phyloP scores from a whole-genome alignment of 2,113 vertebrate genomes.

The Halichoerus grypus region DNA sequence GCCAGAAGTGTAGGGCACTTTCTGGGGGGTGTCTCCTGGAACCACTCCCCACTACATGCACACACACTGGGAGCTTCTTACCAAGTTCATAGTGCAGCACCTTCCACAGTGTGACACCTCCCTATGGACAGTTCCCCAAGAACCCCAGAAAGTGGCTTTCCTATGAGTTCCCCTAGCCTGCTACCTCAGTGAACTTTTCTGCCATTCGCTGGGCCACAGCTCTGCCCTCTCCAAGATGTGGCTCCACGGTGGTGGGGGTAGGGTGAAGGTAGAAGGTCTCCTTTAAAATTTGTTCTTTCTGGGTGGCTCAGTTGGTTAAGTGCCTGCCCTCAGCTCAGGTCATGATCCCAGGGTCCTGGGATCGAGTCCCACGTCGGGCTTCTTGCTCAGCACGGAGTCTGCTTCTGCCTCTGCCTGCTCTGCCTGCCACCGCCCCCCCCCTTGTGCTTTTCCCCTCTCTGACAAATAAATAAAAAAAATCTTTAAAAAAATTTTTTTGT shows the following conservation, averaged over 20 bases:
- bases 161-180: neutral
- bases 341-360: too few species aligned
- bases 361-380: too few species aligned
- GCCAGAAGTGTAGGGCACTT: neutral
- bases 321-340: too few species aligned
- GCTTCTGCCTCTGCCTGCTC: too few species aligned
- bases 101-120: neutral
- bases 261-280: rapidly evolving
- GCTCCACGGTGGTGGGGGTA: neutral
- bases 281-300: neutral
- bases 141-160: neutral
- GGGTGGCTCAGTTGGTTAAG: too few species aligned
- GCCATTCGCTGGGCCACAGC: neutral
- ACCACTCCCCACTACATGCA: neutral
- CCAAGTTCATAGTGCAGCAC: rapidly evolving
- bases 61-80: neutral
- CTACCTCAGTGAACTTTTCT: neutral
- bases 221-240: neutral
- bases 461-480: too few species aligned
- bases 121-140: neutral
- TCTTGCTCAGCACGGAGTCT: too few species aligned
- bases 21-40: neutral
- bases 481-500: neutral
- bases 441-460: too few species aligned
- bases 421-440: too few species aligned